Evolutionary conservation across 2,888 invertebrate genomes (phyloP).

Genomic region (Cactoblastis cactorum): DNA sequence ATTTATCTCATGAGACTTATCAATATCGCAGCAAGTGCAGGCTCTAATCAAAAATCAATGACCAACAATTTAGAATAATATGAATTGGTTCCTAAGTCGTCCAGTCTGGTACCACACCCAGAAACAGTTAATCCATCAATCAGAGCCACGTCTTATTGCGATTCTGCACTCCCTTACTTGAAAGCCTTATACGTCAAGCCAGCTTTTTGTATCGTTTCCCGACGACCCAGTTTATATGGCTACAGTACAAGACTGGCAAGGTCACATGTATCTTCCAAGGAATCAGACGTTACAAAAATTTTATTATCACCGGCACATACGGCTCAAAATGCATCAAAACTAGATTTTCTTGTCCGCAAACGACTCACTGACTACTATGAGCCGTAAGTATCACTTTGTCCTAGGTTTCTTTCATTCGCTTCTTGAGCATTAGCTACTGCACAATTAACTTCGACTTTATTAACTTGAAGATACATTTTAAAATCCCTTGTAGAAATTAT

Average conservation of each 20-base stretch:
- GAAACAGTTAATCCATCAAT: slow-evolving; percentile 68
- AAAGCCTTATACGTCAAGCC: slow-evolving; percentile 58
- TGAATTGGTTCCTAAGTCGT: slow-evolving; percentile 36
- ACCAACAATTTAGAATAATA: slow-evolving; percentile 39
- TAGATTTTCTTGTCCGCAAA: slow-evolving; percentile 18
- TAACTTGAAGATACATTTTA: slow-evolving; percentile 13
- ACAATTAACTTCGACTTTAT: slow-evolving; percentile 18
- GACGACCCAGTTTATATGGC: slow-evolving; percentile 55
- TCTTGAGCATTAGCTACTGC: slow-evolving; percentile 17
- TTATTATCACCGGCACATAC: slow-evolving; percentile 37
- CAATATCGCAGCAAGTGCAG: slow-evolving; percentile 11
- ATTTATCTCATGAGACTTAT: slow-evolving; percentile 8
- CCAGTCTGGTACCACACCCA: slow-evolving; percentile 37
- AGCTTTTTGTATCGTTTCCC: slow-evolving; percentile 66
- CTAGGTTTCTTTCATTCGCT: slow-evolving; percentile 27
- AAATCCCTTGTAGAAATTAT: slow-evolving; percentile 16
- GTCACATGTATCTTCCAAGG: slow-evolving; percentile 42
- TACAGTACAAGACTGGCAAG: slow-evolving; percentile 52
- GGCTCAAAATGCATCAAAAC: slow-evolving; percentile 31
- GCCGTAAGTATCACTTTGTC: slow-evolving; percentile 27
- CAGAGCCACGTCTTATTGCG: slow-evolving; percentile 48
- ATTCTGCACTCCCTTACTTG: slow-evolving; percentile 46
- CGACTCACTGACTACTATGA: slow-evolving; percentile 18
- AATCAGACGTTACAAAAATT: slow-evolving; percentile 31
- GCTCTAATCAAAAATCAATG: slow-evolving; percentile 32